These are phyloP conservation scores for Rotaria socialis DNA, from an alignment of 2,888 invertebrate genomes.

Conservation along the genomic window DNA sequence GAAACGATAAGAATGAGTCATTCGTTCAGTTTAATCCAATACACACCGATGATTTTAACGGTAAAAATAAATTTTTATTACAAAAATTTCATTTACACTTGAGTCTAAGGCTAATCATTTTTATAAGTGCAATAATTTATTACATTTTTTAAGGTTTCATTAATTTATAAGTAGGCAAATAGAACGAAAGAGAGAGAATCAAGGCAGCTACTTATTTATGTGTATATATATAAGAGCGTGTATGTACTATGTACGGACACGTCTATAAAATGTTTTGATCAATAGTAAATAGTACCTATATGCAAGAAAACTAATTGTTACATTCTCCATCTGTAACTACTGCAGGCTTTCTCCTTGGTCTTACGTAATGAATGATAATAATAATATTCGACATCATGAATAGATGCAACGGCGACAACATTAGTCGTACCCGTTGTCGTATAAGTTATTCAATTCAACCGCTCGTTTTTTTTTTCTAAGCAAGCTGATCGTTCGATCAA, in stretches of 20 bases:
- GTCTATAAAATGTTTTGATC: neutral
- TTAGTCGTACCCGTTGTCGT: neutral
- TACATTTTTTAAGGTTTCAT: neutral
- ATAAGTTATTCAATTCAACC: neutral
- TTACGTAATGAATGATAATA: slow-evolving; percentile 21
- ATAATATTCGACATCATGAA: neutral
- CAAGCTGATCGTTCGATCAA: slow-evolving; percentile 21
- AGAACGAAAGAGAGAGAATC: neutral
- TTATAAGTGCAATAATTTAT: neutral
- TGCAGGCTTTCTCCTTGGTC: neutral
- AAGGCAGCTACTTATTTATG: neutral
- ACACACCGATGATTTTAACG: neutral
- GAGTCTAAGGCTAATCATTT: neutral
- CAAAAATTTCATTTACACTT: neutral
- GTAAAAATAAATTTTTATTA: neutral
- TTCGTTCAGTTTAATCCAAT: neutral
- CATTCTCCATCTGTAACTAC: neutral
- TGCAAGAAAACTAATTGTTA: neutral
- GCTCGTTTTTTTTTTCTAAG: neutral
- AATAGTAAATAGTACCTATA: neutral
- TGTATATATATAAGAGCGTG: no score
- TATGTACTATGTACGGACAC: neutral
- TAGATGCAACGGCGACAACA: neutral
- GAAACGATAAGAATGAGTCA: neutral
- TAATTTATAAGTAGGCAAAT: neutral